Evolutionary conservation across 2,888 invertebrate species (phyloP).

Genomic region (Chloromyia formosa): DNA sequence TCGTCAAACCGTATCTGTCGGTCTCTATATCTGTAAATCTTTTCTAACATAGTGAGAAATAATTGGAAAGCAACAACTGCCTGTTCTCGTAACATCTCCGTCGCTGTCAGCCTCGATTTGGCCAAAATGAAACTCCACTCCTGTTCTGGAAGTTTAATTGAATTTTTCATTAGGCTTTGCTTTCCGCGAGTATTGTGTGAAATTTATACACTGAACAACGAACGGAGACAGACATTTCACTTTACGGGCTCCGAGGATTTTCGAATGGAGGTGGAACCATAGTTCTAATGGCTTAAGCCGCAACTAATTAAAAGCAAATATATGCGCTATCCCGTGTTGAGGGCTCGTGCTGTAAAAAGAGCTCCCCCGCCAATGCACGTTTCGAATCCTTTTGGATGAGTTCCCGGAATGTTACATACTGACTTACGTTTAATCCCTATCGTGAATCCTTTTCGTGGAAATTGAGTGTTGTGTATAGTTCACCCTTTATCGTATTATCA

Average conservation of each 20-base stretch:
- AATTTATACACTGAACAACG: conserved; percentile 26
- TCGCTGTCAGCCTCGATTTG: neutral
- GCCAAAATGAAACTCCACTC: neutral
- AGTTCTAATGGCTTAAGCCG: conserved; percentile 45
- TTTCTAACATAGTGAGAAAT: conserved; percentile 16
- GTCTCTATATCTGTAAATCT: conserved; percentile 29
- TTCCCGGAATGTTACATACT: no score
- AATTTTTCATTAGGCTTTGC: conserved; percentile 48
- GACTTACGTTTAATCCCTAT: no score
- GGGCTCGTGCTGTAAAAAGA: neutral
- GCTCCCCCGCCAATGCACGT: no score
- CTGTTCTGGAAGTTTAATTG: conserved; percentile 43
- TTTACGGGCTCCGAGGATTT: neutral
- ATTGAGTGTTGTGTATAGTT: neutral
- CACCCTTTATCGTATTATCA: neutral
- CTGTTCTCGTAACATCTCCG: neutral
- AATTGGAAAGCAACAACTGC: conserved; percentile 16
- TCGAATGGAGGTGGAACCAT: conserved; percentile 9
- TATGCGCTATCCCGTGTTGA: neutral
- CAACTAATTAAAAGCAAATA: conserved; percentile 49
- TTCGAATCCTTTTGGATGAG: no score
- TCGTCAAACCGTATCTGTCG: neutral
- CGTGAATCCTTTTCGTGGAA: neutral
- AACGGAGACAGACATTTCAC: conserved; percentile 34
- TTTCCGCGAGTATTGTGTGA: conserved; percentile 34